phyloP scores from a whole-genome alignment of 2,888 invertebrate species.

The Invenusta paracnida region DNA sequence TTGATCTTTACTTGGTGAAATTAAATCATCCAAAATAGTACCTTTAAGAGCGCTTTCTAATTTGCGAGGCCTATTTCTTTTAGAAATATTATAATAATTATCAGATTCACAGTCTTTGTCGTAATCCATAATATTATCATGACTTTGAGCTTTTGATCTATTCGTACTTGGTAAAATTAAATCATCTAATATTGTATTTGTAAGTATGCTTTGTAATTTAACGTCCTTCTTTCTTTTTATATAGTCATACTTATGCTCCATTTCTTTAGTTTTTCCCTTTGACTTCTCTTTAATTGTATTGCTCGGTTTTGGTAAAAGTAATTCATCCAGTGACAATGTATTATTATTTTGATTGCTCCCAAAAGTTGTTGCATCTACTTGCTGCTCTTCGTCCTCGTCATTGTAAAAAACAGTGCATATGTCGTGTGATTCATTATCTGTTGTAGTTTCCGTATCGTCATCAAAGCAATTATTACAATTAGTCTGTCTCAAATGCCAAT shows the following conservation, averaged over 20 bases:
- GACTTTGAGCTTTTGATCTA: neutral
- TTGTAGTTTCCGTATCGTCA: neutral
- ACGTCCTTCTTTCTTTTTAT: too few species aligned
- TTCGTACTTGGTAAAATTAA: neutral
- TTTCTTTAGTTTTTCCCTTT: too few species aligned
- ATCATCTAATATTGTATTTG: neutral
- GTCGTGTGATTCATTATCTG: too few species aligned
- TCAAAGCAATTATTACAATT: conserved; percentile 8
- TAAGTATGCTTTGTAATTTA: neutral
- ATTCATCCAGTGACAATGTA: neutral
- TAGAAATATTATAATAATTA: too few species aligned
- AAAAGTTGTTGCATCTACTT: neutral
- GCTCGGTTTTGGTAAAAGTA: neutral
- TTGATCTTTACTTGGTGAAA: neutral
- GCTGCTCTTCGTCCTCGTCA: neutral
- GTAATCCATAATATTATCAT: too few species aligned
- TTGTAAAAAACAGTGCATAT: too few species aligned
- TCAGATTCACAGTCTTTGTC: too few species aligned
- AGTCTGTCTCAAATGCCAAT: neutral
- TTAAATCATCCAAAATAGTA: neutral
- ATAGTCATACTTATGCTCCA: too few species aligned
- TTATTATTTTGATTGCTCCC: neutral
- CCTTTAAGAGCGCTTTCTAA: neutral
- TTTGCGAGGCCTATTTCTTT: too few species aligned
- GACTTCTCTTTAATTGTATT: too few species aligned